Conservation (phyloP, 2,113 vertebrate genomes). For the Odontophorus gujanensis region DNA sequence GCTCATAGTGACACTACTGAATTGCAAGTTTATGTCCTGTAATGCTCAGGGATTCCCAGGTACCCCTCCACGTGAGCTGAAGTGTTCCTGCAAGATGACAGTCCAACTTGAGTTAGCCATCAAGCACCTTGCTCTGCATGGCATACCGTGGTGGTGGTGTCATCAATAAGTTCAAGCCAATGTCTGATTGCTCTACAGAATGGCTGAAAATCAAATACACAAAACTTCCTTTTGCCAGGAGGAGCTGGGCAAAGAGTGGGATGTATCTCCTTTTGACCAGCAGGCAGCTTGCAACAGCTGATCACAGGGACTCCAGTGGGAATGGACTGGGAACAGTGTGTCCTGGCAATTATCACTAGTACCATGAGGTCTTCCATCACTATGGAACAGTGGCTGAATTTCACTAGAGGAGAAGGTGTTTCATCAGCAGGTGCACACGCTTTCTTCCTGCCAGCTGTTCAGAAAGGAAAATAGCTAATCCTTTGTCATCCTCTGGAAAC, state of each 20-base stretch:
- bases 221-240: background rate
- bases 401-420: background rate
- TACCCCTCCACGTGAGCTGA: background rate
- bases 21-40: background rate
- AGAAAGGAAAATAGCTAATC: background rate
- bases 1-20: background rate
- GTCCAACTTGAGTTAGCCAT: background rate
- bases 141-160: background rate
- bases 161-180: background rate
- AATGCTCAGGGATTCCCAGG: background rate
- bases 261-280: rapidly evolving
- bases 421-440: background rate
- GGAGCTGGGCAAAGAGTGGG: background rate
- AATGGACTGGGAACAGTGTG: rapidly evolving
- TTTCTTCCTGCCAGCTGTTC: background rate
- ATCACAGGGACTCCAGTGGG: background rate
- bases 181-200: background rate
- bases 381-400: background rate
- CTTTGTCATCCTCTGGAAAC: background rate
- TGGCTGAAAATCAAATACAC: background rate
- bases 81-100: background rate
- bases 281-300: background rate
- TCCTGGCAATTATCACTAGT: background rate
- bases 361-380: background rate
- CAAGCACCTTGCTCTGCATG: rapidly evolving